Percentiles rank a stretch among this genome's conserved stretches.
Conservation (phyloP, 2,797 vertebrate species). For the Phaenicophaeus curvirostris region DNA sequence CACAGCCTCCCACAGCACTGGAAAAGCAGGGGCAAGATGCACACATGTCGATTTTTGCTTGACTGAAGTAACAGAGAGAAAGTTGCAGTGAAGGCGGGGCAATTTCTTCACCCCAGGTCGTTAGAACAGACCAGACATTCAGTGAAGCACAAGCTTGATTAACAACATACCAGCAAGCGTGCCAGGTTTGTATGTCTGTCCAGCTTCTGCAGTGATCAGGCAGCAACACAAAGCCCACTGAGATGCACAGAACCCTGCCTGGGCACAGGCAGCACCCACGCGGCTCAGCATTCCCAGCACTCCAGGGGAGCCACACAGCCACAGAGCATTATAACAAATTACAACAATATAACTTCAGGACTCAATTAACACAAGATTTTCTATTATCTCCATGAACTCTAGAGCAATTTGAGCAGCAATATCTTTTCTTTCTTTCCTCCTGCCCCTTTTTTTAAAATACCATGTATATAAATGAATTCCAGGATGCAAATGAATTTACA, state of each 20-base stretch:
- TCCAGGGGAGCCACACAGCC: background rate
- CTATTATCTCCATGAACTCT: background rate
- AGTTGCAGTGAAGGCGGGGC: background rate
- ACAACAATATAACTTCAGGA: background rate
- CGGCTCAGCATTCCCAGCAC: background rate
- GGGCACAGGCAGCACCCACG: background rate
- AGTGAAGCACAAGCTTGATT: background rate
- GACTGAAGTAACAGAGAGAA: background rate
- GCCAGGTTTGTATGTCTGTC: background rate
- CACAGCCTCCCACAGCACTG: fast-evolving
- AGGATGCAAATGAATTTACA: background rate
- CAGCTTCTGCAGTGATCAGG: background rate
- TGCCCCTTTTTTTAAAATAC: background rate
- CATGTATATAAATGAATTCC: background rate
- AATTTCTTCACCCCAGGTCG: fast-evolving
- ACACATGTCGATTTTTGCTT: background rate
- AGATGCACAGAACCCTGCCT: background rate
- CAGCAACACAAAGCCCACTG: background rate
- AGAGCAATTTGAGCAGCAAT: background rate
- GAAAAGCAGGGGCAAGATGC: no score
- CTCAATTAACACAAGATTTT: background rate
- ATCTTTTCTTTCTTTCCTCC: no score
- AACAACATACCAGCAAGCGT: background rate
- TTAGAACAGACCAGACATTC: background rate
- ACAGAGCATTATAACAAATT: fast-evolving